phyloP scores from a whole-genome alignment of 2,888 invertebrate genomes.

The Morpho helenor region DNA sequence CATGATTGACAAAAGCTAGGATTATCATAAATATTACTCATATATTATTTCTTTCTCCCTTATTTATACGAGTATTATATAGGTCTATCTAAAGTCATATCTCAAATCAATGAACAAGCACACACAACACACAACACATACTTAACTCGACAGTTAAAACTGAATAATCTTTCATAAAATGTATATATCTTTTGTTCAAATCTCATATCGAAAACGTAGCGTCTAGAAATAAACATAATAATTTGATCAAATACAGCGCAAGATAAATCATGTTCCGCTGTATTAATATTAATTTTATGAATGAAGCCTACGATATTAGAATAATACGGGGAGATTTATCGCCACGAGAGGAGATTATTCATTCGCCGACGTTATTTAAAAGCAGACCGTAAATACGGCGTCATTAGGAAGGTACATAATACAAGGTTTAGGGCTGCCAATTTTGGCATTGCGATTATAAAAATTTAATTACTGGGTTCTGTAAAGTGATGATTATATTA shows the following conservation, averaged over 20 bases:
- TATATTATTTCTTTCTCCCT: too few relatives aligned
- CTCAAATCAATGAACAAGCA: too few relatives aligned
- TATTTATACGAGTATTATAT: too few relatives aligned
- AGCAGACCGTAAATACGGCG: conserved; percentile 18
- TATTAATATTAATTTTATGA: conserved; percentile 26
- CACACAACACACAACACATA: too few relatives aligned
- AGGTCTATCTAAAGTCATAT: too few relatives aligned
- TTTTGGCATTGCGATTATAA: not conserved
- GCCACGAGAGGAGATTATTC: conserved; percentile 17
- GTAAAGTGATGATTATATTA: too few relatives aligned
- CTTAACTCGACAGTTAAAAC: too few relatives aligned
- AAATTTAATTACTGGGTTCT: too few relatives aligned
- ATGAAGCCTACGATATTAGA: conserved; percentile 22
- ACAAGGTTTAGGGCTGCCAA: conserved; percentile 5
- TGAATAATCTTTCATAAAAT: not conserved
- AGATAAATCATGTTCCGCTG: conserved; percentile 21
- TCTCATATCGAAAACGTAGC: not conserved
- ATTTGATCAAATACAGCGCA: conserved; percentile 15
- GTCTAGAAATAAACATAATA: conserved; percentile 12
- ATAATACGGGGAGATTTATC: conserved; percentile 22
- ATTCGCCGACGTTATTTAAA: conserved; percentile 18
- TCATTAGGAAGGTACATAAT: conserved; percentile 15
- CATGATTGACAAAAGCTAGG: too few relatives aligned
- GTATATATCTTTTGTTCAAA: not conserved
- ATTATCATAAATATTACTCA: too few relatives aligned